Evolutionary conservation across 2,113 vertebrate species (phyloP).

Genomic region (Rousettus leschenaultii): DNA sequence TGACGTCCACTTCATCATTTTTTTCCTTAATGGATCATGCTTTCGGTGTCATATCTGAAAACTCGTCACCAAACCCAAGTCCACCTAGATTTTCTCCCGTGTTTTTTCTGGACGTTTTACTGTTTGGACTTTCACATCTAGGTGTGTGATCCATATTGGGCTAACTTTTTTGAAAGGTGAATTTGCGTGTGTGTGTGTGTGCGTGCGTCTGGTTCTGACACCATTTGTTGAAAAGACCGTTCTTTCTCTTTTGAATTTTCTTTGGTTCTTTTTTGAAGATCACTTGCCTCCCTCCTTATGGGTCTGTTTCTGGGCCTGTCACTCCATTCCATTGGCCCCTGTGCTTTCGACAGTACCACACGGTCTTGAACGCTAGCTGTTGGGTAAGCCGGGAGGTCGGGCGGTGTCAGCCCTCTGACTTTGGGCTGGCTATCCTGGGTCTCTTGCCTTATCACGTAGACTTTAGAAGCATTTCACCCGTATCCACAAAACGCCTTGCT

Average conservation of each 20-base stretch:
- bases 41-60: constrained; percentile 3
- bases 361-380: neutral
- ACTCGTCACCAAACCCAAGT: neutral
- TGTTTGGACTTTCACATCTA: neutral
- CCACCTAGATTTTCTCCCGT: neutral
- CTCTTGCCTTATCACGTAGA: neutral
- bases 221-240: neutral
- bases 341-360: neutral
- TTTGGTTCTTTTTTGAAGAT: neutral
- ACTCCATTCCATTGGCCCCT: neutral
- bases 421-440: neutral
- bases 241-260: neutral
- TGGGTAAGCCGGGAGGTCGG: neutral
- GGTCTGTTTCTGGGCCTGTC: neutral
- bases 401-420: neutral
- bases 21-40: neutral
- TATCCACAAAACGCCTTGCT: neutral
- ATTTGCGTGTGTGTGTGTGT: neutral
- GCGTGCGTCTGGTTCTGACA: neutral
- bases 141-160: neutral
- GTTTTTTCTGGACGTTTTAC: neutral
- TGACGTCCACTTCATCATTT: neutral
- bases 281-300: neutral
- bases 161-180: neutral
- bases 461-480: neutral